A percentile compares a stretch with the other conserved stretches of the same genome.
These are phyloP conservation scores for Pseudobourletiella spinata DNA, from an alignment of 1,140 invertebrate genomes.

Conservation along the genomic window DNA sequence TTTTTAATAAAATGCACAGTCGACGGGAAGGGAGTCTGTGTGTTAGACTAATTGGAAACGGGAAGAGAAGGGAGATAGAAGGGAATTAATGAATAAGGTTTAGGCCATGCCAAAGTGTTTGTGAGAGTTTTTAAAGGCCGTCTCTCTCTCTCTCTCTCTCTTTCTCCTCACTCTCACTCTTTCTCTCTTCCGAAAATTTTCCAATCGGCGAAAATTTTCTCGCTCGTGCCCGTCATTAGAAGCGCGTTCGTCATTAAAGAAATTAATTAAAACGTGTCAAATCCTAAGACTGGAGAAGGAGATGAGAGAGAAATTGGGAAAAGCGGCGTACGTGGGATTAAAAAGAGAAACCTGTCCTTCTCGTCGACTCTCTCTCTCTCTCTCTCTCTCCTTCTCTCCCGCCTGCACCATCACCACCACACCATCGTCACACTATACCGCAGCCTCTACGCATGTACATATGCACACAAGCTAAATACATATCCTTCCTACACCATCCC, in stretches of 20 bases:
- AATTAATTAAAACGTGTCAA: conserved; percentile 36
- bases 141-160: conserved; percentile 15
- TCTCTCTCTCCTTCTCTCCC: neutral
- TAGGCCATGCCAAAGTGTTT: conserved; percentile 13
- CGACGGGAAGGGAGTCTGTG: conserved; percentile 11
- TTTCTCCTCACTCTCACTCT: neutral
- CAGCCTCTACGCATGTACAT: neutral
- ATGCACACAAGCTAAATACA: neutral
- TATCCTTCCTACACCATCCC: neutral
- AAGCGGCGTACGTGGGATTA: conserved; percentile 33
- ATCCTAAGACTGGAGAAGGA: conserved; percentile 33
- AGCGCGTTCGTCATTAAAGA: conserved; percentile 35
- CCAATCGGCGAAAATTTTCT: conserved; percentile 35
- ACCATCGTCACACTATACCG: neutral
- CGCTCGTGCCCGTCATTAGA: conserved; percentile 34
- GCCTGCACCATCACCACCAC: neutral
- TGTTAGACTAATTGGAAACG: conserved; percentile 32
- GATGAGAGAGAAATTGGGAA: conserved; percentile 33
- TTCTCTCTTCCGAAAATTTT: conserved; percentile 24
- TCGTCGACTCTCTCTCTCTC: conserved; percentile 2
- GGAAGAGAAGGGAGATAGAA: conserved; percentile 24
- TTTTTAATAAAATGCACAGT: conserved; percentile 33
- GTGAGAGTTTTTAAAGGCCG: conserved; percentile 23
- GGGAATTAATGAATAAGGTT: conserved; percentile 35
- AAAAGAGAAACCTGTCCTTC: conserved; percentile 33